Conservation (phyloP, 37 sponge, comb jelly and placozoan species). For the Mnemiopsis leidyi region DNA sequence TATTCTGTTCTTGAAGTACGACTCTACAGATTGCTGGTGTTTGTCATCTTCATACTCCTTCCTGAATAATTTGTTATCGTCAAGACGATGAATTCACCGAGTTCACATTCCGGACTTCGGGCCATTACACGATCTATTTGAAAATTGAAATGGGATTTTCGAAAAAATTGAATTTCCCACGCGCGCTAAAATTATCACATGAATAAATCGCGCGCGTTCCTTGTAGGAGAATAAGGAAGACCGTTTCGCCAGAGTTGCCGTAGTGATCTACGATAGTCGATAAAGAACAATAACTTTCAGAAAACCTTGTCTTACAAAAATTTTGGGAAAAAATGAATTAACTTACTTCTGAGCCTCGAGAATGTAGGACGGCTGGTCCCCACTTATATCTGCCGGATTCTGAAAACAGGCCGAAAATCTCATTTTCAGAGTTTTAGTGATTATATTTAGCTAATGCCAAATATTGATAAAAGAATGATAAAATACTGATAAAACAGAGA, state of each 20-base stretch:
- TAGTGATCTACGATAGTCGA: too few species aligned
- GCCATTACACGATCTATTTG: too few species aligned
- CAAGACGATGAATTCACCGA: too few species aligned
- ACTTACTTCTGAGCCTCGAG: conserved; percentile 43
- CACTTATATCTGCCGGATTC: conserved; percentile 29
- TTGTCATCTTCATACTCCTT: conserved; percentile 39
- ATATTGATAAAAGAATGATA: background rate
- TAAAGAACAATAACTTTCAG: too few species aligned
- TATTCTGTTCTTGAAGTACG: conserved; percentile 1
- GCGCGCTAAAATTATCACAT: background rate
- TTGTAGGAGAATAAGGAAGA: background rate
- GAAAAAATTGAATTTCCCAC: conserved; percentile 13
- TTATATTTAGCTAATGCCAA: background rate
- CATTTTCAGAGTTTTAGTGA: background rate
- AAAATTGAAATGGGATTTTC: too few species aligned
- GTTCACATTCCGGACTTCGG: too few species aligned
- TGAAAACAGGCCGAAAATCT: too few species aligned
- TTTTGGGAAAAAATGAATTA: background rate
- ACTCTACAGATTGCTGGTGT: conserved; percentile 1
- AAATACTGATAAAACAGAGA: too few species aligned
- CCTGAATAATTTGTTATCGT: conserved; percentile 54
- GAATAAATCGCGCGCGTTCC: background rate
- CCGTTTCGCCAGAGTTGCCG: too few species aligned
- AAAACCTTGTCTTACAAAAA: too few species aligned
- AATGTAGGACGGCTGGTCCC: conserved; percentile 42